Conservation (phyloP, 2,797 vertebrate genomes). For the Vultur gryphus region DNA sequence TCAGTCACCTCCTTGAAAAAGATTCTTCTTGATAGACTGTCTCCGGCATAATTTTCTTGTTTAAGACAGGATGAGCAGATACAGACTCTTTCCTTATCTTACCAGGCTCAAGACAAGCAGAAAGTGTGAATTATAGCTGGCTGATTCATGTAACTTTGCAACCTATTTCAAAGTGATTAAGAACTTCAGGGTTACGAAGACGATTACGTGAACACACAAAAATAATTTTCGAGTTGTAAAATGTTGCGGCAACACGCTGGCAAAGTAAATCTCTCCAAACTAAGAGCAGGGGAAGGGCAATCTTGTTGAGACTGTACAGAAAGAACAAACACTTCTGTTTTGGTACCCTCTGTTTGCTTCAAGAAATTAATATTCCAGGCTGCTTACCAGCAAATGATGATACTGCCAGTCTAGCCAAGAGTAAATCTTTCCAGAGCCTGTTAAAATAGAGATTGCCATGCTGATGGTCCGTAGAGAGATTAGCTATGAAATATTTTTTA, state of each 20-base stretch:
- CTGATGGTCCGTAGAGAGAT: neutral
- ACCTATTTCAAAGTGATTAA: neutral
- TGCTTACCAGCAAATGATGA: neutral
- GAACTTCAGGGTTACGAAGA: neutral
- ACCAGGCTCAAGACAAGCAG: neutral
- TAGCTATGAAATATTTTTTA: neutral
- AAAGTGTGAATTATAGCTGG: neutral
- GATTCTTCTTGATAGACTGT: neutral
- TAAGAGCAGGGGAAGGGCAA: neutral
- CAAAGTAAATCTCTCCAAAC: neutral
- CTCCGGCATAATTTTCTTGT: neutral
- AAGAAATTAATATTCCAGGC: constrained; percentile 41
- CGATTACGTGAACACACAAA: neutral
- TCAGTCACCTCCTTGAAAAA: neutral
- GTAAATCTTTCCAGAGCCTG: neutral
- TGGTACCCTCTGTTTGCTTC: neutral
- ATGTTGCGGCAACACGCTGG: neutral
- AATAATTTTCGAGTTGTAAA: neutral
- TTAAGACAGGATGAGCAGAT: neutral
- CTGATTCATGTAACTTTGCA: neutral
- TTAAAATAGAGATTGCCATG: neutral
- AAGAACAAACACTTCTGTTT: constrained; percentile 38
- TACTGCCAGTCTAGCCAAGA: neutral
- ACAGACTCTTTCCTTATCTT: neutral
- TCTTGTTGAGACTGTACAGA: neutral